Evolutionary conservation across 2,113 vertebrate genomes (phyloP).

Genomic region (Syrrhaptes paradoxus): DNA sequence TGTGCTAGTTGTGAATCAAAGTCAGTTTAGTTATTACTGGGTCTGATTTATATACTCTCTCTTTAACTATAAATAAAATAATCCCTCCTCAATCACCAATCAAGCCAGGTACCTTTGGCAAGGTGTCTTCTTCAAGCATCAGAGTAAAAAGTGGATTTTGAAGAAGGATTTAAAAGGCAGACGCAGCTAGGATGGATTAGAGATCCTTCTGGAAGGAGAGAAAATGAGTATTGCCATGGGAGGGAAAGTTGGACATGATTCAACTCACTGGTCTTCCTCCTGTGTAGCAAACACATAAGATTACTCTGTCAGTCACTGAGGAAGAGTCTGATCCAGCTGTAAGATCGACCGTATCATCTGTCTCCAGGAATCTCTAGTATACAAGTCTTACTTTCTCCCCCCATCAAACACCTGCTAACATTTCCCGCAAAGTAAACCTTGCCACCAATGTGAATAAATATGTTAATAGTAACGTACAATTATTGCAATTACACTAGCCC

Average conservation of each 20-base stretch:
- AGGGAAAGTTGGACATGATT: not conserved
- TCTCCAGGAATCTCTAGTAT: not conserved
- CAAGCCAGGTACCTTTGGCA: not conserved
- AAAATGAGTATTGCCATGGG: not conserved
- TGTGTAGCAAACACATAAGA: rapidly evolving
- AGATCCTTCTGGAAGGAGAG: not conserved
- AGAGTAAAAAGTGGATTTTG: not conserved
- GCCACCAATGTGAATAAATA: not conserved
- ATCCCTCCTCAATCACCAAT: not conserved
- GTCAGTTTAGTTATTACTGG: not conserved
- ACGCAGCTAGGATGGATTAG: not conserved
- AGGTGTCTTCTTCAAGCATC: not conserved
- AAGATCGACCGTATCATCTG: not conserved
- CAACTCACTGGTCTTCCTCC: not conserved
- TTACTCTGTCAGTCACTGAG: not conserved
- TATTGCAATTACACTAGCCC: not conserved
- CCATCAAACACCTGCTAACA: not conserved
- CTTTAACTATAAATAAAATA: not conserved
- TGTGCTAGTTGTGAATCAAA: not conserved
- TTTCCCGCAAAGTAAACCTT: not conserved
- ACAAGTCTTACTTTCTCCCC: not conserved
- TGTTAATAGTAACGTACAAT: not conserved
- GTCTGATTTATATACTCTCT: not conserved
- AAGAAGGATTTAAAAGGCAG: not conserved
- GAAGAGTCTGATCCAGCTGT: not conserved